Evolutionary conservation across 1,140 invertebrate species (phyloP).

Genomic region (Probaryconus sp.): DNA sequence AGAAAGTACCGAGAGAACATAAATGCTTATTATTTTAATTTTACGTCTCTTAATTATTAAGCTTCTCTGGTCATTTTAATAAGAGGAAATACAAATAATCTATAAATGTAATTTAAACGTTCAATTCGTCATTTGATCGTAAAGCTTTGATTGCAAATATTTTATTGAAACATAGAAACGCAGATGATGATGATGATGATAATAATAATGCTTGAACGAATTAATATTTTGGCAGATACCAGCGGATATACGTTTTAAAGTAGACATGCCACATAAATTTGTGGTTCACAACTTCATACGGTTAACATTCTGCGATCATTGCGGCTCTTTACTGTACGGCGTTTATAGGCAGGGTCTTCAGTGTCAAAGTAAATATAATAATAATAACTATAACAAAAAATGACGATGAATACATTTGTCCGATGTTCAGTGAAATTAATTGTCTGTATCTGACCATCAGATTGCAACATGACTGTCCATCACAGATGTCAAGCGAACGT

Average conservation of each 20-base stretch:
- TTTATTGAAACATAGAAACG: too few relatives aligned
- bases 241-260: constrained; percentile 88
- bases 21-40: constrained; percentile 29
- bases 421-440: not conserved
- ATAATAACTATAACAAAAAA: not conserved
- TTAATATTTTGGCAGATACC: too few relatives aligned
- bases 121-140: too few relatives aligned
- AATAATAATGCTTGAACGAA: too few relatives aligned
- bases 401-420: not conserved
- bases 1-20: constrained; percentile 7
- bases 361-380: constrained; percentile 88
- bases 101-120: too few relatives aligned
- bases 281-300: constrained; percentile 96
- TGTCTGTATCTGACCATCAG: constrained; percentile 75
- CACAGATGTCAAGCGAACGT: constrained; percentile 99
- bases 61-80: too few relatives aligned
- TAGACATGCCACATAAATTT: constrained; percentile 98
- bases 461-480: constrained; percentile 98
- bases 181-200: constrained; percentile 66
- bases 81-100: too few relatives aligned
- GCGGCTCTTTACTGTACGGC: constrained; percentile 97
- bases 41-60: not conserved
- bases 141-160: too few relatives aligned
- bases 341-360: constrained; percentile 97
- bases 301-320: constrained; percentile 99